These are phyloP conservation scores for Metellina segmentata DNA, from an alignment of 2,888 invertebrate genomes.

Conservation along the genomic window DNA sequence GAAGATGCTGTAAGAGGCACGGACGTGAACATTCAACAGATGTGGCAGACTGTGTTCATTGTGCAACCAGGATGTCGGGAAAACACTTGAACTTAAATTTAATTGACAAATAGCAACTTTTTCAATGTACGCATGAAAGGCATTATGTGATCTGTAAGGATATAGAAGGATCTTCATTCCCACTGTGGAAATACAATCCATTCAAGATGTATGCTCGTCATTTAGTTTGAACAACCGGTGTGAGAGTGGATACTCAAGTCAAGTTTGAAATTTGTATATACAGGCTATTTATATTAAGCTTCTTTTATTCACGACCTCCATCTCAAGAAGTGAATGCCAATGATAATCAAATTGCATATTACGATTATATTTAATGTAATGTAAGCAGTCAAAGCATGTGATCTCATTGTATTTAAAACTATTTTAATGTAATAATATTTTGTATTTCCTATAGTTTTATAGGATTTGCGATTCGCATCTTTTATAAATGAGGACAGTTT, in stretches of 20 bases:
- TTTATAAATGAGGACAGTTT: background rate
- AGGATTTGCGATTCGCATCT: background rate
- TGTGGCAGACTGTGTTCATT: conserved; percentile 62
- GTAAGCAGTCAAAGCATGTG: background rate
- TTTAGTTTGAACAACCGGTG: background rate
- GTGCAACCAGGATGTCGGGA: conserved; percentile 38
- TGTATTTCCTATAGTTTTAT: background rate
- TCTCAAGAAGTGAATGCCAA: background rate
- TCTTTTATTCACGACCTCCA: background rate
- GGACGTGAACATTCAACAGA: conserved; percentile 41
- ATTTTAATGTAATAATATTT: background rate
- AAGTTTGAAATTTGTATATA: too few relatives aligned
- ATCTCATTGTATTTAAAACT: background rate
- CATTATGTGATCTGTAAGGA: background rate
- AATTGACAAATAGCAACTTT: background rate
- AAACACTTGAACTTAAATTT: conserved; percentile 29
- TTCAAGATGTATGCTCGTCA: background rate
- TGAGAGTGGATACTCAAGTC: background rate
- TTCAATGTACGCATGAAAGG: too few relatives aligned
- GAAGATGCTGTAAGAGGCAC: conserved; percentile 53
- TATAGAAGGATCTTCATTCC: background rate
- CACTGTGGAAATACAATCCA: background rate
- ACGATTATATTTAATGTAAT: background rate
- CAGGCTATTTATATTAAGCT: background rate
- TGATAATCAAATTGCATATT: background rate